Evolutionary conservation across 2,113 vertebrate species (phyloP), one percentile per base, ranked within the genome.

Genomic region (Todiramphus chloris): DNA sequence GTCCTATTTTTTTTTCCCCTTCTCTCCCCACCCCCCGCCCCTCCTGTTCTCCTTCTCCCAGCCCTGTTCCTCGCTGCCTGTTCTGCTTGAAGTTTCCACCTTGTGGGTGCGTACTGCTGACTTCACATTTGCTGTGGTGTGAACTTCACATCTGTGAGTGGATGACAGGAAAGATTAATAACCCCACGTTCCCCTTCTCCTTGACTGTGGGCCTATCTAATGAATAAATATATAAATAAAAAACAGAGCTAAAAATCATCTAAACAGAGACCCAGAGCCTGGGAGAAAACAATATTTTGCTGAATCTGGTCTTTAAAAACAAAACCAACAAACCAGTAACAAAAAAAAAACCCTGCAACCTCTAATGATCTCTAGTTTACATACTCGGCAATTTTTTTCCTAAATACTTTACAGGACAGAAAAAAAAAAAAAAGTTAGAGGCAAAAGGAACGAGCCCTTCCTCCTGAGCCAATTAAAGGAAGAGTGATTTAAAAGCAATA

Each of bases 81-180:
- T 96, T 98, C 97, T 91, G 94, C 98, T 98, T 97, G 98, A 98
- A 98, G 98, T 98, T 98, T 98, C 98, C 98, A 98, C 98, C 98
- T 98, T 98, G 98, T 98, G 98, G 94, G 95, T 97, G 95, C 97
- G 98, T 99, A 99, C 97, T 99, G 99, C 99, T 99, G 99, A 99
- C 99, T 99, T 99, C 98, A 98, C 98, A 98, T 98, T 99, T 99
- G 98, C 98, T 99, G 98, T 96, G 98, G 98, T 98, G 98, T 98
- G 98, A 98, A 98, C 98, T 98, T 98, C 99, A 98, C 99, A 99
- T 99, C 99, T 99, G 99, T 98, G 98, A 99, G 98, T 97, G 98
- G 98, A 98, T 99, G 99, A 99, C 99, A 99, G 98, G 98, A 98
- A 99, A 99, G 99, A 99, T 99, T 99, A 99, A 99, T 99, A 99